Evolutionary conservation across 1,140 invertebrate species (phyloP).

Genomic region (Cherax quadricarinatus): DNA sequence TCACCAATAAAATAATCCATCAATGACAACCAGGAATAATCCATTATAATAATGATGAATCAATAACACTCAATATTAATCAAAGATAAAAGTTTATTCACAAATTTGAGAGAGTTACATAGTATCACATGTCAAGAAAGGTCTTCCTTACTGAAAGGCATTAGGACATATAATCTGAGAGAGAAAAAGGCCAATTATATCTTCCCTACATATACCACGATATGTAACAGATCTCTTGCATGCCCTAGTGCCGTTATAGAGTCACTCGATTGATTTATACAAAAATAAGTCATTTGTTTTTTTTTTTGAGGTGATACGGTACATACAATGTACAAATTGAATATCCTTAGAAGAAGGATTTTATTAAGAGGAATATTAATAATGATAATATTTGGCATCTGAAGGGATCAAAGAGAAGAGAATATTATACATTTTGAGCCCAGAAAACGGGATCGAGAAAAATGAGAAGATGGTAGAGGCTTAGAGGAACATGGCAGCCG

Average conservation of each 20-base stretch:
- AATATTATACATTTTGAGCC: conserved; percentile 20
- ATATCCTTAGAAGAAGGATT: conserved; percentile 66
- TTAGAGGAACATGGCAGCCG: no score
- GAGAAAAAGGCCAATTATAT: conserved; percentile 11
- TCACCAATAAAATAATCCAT: no score
- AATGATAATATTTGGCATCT: conserved; percentile 65
- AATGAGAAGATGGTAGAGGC: no score
- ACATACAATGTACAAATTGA: conserved; percentile 71
- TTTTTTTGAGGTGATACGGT: conserved; percentile 71
- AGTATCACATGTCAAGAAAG: conserved; percentile 70
- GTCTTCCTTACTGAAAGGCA: conserved; percentile 47
- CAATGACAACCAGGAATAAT: no score
- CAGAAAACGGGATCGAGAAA: not conserved
- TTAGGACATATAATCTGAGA: conserved; percentile 25
- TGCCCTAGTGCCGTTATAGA: conserved; percentile 18
- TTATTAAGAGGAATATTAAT: conserved; percentile 31
- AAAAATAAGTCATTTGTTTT: conserved; percentile 71
- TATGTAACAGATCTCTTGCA: conserved; percentile 18
- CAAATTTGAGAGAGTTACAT: conserved; percentile 63
- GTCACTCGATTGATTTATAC: conserved; percentile 44
- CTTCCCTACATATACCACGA: conserved; percentile 13
- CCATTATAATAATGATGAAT: not conserved
- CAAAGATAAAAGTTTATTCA: conserved; percentile 71
- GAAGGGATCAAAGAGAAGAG: conserved; percentile 15
- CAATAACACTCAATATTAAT: conserved; percentile 38